Evolutionary conservation across 2,797 vertebrate genomes (phyloP), one percentile per base, ranked within the genome.

Genomic region (Tragelaphus oryx): DNA sequence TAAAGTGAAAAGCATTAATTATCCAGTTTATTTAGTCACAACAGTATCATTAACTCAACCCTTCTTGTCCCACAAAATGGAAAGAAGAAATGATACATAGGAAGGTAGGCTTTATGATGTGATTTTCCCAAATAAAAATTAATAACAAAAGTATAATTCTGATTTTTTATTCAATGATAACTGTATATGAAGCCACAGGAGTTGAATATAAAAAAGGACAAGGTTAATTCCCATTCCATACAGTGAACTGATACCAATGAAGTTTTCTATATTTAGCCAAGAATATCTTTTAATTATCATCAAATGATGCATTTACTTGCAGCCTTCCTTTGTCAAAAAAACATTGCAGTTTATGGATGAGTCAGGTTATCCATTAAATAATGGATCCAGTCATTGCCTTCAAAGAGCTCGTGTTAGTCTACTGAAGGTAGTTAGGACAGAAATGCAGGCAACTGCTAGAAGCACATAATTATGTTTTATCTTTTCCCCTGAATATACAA

Each of bases 1-100:
- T 93, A 93, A 96, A 97, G 74, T 95, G 78, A 89, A 94, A 97
- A 97, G 71, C n/a, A 76, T 54, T 84, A 74, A 82, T 52, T 89
- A 24, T 76, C 37, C 26, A 44, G 95, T 97, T 93, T 65, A 17
- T 90, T 54, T 87, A 44, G 33, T 88, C 83, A 71, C 71, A 87
- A 94, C 33, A 87, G 20, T 83, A 82, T 71, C 12, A 48, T 62
- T 87, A 74, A 55, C n/a, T 94, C 41, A 79, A 65, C 46, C 4
- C 95, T 13, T 74, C n/a, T 55, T 95, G 24, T 57, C 91, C 71
- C 59, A 37, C 20, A n/a, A 95, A 5, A 87, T 46, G 75, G 48
- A 87, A 96, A 97, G 52, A 92, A 13, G 44, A 2, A 74, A 65
- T 65, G 24, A 8, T 90, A 94, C 48, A 5, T 54, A 97, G 46